Evolutionary conservation across 2,888 invertebrate genomes (phyloP).

Genomic region (Ornithoptera alexandrae): DNA sequence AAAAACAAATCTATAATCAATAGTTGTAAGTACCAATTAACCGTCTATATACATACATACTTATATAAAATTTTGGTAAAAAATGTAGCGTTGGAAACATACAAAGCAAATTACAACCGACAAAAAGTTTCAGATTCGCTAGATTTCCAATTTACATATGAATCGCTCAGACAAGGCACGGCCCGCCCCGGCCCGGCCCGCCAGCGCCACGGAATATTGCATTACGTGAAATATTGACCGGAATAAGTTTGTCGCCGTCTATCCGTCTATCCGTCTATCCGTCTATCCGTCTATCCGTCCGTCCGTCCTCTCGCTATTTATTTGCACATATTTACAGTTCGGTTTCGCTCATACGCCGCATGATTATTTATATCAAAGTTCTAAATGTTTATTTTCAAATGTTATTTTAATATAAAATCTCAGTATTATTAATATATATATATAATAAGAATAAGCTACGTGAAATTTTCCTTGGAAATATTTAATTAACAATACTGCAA

Average conservation of each 20-base stretch:
- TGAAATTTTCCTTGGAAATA: too few species aligned
- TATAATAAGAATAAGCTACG: too few species aligned
- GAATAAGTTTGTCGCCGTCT: slow-evolving; percentile 3
- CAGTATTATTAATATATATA: too few species aligned
- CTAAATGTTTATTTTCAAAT: too few species aligned
- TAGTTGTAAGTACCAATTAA: too few species aligned
- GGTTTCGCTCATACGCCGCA: not conserved
- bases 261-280: not conserved
- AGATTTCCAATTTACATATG: slow-evolving; percentile 27
- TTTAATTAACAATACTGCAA: too few species aligned
- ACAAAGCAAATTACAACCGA: slow-evolving; percentile 15
- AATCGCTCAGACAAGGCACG: slow-evolving; percentile 12
- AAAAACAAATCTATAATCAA: too few species aligned
- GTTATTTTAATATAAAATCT: too few species aligned
- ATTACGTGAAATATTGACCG: slow-evolving; percentile 23
- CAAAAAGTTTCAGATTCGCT: slow-evolving; percentile 20
- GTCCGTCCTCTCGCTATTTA: not conserved
- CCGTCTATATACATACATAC: too few species aligned
- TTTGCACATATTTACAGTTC: not conserved
- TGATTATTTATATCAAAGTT: too few species aligned
- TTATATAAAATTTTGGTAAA: not conserved
- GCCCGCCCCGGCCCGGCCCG: not conserved
- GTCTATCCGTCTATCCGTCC: too few species aligned
- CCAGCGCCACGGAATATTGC: slow-evolving; percentile 16
- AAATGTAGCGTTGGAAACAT: slow-evolving; percentile 1